Evolutionary conservation across 2,113 vertebrate genomes (phyloP).

Genomic region (Scopus umbretta): DNA sequence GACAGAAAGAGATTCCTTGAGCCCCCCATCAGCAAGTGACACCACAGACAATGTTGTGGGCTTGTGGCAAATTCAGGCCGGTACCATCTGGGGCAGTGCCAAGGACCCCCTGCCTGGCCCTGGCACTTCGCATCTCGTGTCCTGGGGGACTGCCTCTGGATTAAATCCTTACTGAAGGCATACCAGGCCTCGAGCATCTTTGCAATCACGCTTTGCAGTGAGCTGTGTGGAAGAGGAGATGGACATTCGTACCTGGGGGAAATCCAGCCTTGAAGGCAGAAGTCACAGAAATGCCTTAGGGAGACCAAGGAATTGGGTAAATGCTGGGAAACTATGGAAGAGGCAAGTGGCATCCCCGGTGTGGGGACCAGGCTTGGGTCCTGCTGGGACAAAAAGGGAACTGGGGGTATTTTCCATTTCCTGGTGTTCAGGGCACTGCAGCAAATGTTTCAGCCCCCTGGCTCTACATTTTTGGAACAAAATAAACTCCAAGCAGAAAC

Average conservation of each 20-base stretch:
- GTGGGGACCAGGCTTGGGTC: neutral
- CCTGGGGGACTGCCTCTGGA: neutral
- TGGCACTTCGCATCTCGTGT: neutral
- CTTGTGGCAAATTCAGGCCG: neutral
- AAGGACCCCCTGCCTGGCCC: neutral
- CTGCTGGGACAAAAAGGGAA: neutral
- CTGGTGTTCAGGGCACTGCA: neutral
- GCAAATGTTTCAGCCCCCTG: neutral
- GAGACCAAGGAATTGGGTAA: neutral
- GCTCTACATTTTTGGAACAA: neutral
- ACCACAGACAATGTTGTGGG: accelerated
- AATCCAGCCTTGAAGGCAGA: neutral
- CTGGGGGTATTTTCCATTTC: neutral
- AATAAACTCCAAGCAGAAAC: neutral
- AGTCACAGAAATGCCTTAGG: neutral
- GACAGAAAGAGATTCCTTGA: neutral
- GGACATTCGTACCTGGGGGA: neutral
- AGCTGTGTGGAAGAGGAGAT: neutral
- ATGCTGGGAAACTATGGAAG: neutral
- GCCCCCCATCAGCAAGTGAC: neutral
- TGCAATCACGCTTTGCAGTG: neutral
- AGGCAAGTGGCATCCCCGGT: neutral
- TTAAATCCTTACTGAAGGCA: neutral
- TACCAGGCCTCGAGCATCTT: neutral
- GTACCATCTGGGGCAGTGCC: neutral